A percentile compares a stretch with the other conserved stretches of the same genome.
These are phyloP conservation scores for Frieseomelitta varia DNA, from an alignment of 1,140 invertebrate species.

Conservation along the genomic window DNA sequence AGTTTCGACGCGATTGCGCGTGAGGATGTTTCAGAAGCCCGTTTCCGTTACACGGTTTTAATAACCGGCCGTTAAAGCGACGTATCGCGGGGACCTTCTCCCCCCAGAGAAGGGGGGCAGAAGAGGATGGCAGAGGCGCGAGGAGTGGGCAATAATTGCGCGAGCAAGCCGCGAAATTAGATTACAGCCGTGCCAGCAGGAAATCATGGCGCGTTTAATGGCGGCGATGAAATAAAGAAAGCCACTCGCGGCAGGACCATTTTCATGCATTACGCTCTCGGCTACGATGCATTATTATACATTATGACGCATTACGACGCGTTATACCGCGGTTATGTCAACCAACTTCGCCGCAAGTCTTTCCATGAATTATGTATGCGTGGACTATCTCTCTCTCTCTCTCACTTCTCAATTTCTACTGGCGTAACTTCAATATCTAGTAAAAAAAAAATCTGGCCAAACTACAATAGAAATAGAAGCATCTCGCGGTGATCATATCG, in stretches of 20 bases:
- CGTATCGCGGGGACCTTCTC: conserved; percentile 39
- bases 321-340: conserved; percentile 50
- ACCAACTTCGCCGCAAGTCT: conserved; percentile 36
- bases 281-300: conserved; percentile 63
- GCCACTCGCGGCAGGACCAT: conserved; percentile 45
- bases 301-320: conserved; percentile 62
- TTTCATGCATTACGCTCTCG: conserved; percentile 58
- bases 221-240: conserved; percentile 62
- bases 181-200: conserved; percentile 53
- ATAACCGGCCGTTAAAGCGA: conserved; percentile 32
- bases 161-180: conserved; percentile 48
- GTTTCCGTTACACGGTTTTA: conserved; percentile 27
- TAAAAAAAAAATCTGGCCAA: neutral
- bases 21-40: neutral
- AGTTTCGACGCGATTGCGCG: conserved; percentile 17
- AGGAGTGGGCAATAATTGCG: conserved; percentile 52
- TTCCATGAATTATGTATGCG: conserved; percentile 45
- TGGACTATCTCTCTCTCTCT: neutral
- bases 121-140: neutral
- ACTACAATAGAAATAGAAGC: neutral
- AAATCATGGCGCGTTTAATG: conserved; percentile 59
- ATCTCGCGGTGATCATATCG: neutral
- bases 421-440: neutral
- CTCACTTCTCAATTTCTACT: neutral
- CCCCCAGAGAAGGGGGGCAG: neutral